A percentile compares a stretch with the other conserved stretches of the same genome.
phyloP scores from a whole-genome alignment of 1,140 invertebrate species.

The Manduca sexta region DNA sequence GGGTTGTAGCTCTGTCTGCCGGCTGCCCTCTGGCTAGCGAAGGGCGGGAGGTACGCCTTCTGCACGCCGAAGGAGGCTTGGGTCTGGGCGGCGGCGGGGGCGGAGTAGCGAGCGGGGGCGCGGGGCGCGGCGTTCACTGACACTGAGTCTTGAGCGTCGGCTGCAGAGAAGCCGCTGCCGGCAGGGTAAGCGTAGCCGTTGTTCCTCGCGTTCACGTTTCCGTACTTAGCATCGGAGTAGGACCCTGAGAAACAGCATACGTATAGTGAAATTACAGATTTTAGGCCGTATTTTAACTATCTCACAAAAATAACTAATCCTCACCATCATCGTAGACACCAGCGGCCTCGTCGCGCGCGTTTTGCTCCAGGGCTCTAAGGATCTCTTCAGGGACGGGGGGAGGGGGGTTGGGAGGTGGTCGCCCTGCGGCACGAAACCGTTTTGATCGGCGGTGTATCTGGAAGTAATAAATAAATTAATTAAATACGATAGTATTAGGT shows the following conservation, averaged over 20 bases:
- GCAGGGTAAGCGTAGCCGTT: no score
- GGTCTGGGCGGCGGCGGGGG: no score
- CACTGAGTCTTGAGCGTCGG: no score
- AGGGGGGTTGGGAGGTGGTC: constrained; percentile 84
- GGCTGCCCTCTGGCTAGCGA: not conserved
- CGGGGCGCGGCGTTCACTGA: no score
- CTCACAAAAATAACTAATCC: not conserved
- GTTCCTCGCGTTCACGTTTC: no score
- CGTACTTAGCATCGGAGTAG: no score
- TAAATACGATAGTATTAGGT: no score
- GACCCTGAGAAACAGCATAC: not conserved
- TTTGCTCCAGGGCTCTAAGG: constrained; percentile 56
- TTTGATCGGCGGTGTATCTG: constrained; percentile 87
- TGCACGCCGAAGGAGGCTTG: not conserved
- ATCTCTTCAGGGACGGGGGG: constrained; percentile 80
- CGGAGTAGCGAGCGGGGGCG: no score
- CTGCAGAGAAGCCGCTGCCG: no score
- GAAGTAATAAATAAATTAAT: no score
- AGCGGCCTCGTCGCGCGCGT: constrained; percentile 58
- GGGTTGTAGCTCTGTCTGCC: constrained; percentile 1
- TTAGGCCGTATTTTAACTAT: no score
- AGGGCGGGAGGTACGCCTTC: constrained; percentile 6
- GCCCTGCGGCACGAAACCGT: constrained; percentile 83
- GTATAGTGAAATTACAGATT: constrained; percentile 17
- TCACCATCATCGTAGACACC: constrained; percentile 62